Conservation (phyloP, 2,113 vertebrate genomes). For the Leucosticte australis region DNA sequence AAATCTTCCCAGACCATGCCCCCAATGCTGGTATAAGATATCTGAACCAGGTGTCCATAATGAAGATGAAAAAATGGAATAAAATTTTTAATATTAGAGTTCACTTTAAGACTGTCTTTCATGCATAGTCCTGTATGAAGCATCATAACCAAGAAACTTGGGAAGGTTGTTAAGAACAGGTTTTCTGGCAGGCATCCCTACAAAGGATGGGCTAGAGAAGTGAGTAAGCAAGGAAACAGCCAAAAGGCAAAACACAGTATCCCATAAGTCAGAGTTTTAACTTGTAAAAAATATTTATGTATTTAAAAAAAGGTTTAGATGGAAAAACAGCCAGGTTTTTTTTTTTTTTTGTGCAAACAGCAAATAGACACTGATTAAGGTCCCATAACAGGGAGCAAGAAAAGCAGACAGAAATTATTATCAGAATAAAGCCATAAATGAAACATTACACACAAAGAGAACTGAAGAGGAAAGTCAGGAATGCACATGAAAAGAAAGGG, state of each 20-base stretch:
- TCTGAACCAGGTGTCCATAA: background rate
- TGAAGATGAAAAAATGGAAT: background rate
- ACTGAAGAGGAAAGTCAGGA: background rate
- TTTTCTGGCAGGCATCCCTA: background rate
- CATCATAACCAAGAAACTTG: background rate
- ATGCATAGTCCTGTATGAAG: background rate
- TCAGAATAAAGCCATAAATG: background rate
- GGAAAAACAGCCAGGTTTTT: background rate
- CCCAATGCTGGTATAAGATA: background rate
- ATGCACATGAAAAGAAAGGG: background rate
- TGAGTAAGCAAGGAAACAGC: background rate
- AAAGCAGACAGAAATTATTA: background rate
- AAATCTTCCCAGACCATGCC: background rate
- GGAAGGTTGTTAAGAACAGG: background rate
- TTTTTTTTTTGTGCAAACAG: background rate
- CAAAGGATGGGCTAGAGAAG: background rate
- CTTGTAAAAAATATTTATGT: background rate
- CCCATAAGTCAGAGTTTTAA: background rate
- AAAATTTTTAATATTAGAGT: background rate
- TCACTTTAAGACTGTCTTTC: background rate
- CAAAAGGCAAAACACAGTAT: background rate
- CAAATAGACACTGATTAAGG: background rate
- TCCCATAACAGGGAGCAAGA: background rate
- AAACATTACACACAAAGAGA: background rate
- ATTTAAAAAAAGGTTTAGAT: background rate